Conservation (phyloP, 2,113 vertebrate species). For the Actenoides lindsayi region DNA sequence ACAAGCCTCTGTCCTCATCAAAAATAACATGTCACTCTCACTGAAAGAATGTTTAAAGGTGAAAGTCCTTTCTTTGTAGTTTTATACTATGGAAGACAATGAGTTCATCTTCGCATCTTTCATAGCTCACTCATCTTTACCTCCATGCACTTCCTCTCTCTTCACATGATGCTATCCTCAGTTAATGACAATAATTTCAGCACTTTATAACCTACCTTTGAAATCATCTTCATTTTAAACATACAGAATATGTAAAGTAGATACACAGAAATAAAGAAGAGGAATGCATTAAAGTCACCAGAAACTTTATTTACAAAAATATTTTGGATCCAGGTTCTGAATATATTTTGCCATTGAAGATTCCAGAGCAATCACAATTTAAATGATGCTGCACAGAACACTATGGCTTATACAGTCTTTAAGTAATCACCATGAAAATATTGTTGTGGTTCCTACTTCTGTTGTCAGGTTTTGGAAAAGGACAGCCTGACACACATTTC, state of each 20-base stretch:
- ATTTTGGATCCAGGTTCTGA: not conserved
- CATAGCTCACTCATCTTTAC: not conserved
- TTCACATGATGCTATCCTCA: not conserved
- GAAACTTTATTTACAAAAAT: not conserved
- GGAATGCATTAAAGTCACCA: not conserved
- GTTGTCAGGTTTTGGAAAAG: slow-evolving; percentile 1
- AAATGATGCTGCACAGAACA: not conserved
- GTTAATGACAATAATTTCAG: not conserved
- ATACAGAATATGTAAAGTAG: not conserved
- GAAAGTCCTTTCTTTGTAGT: not conserved
- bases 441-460: not conserved
- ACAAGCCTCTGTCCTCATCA: not conserved
- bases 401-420: not conserved
- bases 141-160: not conserved
- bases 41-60: not conserved
- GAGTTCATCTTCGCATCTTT: not conserved
- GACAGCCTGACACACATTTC: not conserved
- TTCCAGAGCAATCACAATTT: not conserved
- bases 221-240: slow-evolving; percentile 4
- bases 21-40: not conserved
- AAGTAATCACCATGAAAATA: not conserved
- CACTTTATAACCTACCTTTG: not conserved
- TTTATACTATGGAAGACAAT: not conserved
- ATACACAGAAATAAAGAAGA: not conserved
- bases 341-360: not conserved